Base-by-base conservation (phyloP, 2,113 vertebrate genomes). In the Siniperca knerii region DNA sequence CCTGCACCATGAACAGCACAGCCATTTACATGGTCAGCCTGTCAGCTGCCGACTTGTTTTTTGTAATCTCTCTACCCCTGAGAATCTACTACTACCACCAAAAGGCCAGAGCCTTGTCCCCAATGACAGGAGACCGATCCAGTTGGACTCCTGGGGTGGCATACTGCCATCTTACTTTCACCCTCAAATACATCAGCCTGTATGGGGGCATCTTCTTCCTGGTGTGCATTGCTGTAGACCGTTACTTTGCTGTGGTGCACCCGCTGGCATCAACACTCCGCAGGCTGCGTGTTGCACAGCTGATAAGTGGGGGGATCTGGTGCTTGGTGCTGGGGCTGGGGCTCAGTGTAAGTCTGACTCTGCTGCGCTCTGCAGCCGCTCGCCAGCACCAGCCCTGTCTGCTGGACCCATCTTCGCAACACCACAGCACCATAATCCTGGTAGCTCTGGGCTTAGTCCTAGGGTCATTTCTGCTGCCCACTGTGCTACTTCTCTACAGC, bases 151-250 rank as follows among this genome's bases (percentile, higher is more conserved):
- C 90, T 2, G 92, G 92, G 3, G 82, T 4, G 0, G 44, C 29
- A 1, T 94, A 92, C 89, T 96, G 94, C 87, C 92, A 93, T 73
- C 74, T 95, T 67, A 96, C 95, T 9, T 96, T 96, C 81, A 88
- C 87, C 50, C 81, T 96, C 2, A 96, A 96, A 84, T 96, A 96
- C 87, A 94, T 96, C 88, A 95, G 94, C 83, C 84, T 95, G 62
- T 96, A 96, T 23, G 95, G 95, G 4, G 93, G 96, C 1, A 95
- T 95, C 82, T 95, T 96, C 79, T 96, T 96, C 85, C 89, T 96
- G 46, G 92, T 92, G 60, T 96, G 95, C 61, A 96, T 96, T 13
- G 93, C 92, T 21, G 85, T 94, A 74, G 95, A 96, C 69, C 92
- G 95, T 40, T 96, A 95, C 88, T 90, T 94, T 60, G 95, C 95